These are phyloP conservation scores for Gila orcuttii DNA, from an alignment of 2,113 vertebrate genomes.

Conservation along the genomic window DNA sequence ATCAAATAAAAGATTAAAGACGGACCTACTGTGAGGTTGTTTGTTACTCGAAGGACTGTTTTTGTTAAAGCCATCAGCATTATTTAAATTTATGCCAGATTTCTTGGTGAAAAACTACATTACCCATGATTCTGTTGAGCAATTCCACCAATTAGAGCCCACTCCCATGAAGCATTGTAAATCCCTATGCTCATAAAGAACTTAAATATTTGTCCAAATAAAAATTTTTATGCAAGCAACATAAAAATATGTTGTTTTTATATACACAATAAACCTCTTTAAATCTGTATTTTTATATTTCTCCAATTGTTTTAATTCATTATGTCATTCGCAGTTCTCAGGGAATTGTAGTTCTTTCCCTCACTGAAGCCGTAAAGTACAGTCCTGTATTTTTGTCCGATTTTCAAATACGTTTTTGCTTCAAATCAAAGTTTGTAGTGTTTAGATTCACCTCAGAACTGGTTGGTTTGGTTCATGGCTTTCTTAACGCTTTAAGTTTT, in stretches of 20 bases:
- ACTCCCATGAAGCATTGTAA: background rate
- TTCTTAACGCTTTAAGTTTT: background rate
- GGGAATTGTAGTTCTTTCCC: background rate
- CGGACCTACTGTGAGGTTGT: too few relatives aligned
- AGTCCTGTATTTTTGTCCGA: background rate
- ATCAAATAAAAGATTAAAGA: too few relatives aligned
- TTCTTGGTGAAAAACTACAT: background rate
- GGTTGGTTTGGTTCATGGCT: background rate
- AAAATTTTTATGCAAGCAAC: background rate
- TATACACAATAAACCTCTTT: background rate
- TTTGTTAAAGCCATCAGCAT: too few relatives aligned
- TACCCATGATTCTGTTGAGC: background rate
- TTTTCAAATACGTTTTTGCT: background rate
- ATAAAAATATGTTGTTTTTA: background rate
- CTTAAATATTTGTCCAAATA: too few relatives aligned
- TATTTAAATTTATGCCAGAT: too few relatives aligned
- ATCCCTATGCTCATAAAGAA: too few relatives aligned
- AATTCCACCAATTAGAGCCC: background rate
- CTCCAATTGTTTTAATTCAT: background rate
- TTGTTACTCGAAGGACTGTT: too few relatives aligned
- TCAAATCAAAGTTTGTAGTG: background rate
- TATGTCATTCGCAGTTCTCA: background rate
- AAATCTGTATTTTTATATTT: background rate
- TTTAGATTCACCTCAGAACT: background rate
- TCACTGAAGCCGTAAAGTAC: background rate